Conservation (phyloP, 2,113 vertebrate species). For the Serilophus lunatus region DNA sequence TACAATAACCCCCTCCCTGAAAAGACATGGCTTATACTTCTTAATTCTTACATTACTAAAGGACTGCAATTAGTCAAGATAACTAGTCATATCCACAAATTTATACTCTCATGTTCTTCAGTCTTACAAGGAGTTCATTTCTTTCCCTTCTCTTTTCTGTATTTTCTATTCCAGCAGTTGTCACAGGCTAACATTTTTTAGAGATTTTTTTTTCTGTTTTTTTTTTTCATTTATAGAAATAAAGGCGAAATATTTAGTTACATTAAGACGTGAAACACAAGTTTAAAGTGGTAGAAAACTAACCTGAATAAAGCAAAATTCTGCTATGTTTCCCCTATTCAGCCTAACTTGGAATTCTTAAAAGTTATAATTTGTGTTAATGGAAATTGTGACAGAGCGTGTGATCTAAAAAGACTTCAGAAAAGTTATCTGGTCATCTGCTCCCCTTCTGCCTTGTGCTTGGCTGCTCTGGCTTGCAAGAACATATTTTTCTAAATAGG, state of each 20-base stretch:
- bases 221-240: background rate
- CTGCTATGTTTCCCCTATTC: background rate
- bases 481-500: background rate
- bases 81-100: background rate
- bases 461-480: background rate
- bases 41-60: background rate
- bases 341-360: background rate
- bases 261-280: background rate
- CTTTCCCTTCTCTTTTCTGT: background rate
- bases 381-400: background rate
- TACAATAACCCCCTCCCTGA: accelerated
- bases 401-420: background rate
- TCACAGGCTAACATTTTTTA: no score
- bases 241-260: background rate
- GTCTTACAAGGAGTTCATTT: background rate
- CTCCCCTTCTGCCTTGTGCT: background rate
- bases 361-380: background rate
- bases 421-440: background rate
- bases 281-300: background rate
- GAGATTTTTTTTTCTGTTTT: background rate
- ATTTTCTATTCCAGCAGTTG: background rate
- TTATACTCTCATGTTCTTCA: background rate
- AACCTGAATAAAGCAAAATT: background rate
- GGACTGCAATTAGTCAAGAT: background rate
- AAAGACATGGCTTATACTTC: background rate